Conservation (phyloP, 2,888 invertebrate genomes). For the Archaeoteleia sp. region DNA sequence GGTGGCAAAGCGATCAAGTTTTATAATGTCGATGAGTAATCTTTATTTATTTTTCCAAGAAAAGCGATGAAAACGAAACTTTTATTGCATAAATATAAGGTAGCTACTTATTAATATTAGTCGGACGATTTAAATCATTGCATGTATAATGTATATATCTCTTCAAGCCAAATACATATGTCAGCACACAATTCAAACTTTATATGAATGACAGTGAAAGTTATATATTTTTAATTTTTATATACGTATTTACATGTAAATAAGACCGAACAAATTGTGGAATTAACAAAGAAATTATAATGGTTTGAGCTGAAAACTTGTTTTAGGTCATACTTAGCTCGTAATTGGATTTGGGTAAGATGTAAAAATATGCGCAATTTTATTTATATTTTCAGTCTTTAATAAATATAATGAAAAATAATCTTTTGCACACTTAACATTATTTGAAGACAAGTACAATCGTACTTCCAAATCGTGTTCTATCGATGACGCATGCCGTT, state of each 20-base stretch:
- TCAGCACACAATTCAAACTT: slow-evolving; percentile 15
- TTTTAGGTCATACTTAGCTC: no score
- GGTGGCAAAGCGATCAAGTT: no score
- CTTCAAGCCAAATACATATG: slow-evolving; percentile 54
- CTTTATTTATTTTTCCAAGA: slow-evolving; percentile 39
- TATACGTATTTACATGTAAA: no score
- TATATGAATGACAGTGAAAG: no score
- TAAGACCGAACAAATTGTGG: no score
- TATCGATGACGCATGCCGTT: slow-evolving; percentile 22
- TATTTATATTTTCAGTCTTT: slow-evolving; percentile 61
- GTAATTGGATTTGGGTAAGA: slow-evolving; percentile 6
- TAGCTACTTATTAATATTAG: slow-evolving; percentile 37
- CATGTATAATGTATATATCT: slow-evolving; percentile 40
- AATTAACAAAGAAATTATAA: neutral
- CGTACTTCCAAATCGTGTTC: slow-evolving; percentile 33
- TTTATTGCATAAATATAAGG: no score
- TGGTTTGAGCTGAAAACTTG: neutral
- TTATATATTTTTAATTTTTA: no score
- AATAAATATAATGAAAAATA: slow-evolving; percentile 54
- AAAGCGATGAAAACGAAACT: slow-evolving; percentile 16
- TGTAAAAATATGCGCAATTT: slow-evolving; percentile 45
- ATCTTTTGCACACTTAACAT: slow-evolving; percentile 17
- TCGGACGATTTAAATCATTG: slow-evolving; percentile 29
- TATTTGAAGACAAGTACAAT: slow-evolving; percentile 10
- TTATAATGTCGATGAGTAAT: no score